These are phyloP conservation scores for Urocynchramus pylzowi DNA, from an alignment of 2,113 vertebrate genomes.

Conservation along the genomic window DNA sequence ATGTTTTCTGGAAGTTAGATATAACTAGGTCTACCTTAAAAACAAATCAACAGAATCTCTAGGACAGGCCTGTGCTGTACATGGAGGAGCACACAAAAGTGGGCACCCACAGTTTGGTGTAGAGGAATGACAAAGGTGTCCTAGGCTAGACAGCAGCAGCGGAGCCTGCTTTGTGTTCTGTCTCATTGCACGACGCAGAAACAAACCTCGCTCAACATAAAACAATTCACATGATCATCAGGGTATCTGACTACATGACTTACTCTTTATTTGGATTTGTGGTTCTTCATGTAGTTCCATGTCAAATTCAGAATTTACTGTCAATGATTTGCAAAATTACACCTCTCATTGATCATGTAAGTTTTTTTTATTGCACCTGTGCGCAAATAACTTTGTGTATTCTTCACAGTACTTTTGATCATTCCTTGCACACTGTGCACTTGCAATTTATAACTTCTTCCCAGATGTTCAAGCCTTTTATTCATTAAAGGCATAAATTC, in stretches of 20 bases:
- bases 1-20: not conserved
- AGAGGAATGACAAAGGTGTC: not conserved
- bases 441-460: not conserved
- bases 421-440: not conserved
- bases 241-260: not conserved
- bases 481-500: conserved; percentile 20
- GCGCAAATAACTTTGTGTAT: accelerated
- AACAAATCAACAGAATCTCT: not conserved
- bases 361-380: not conserved
- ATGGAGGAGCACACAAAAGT: not conserved
- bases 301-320: not conserved
- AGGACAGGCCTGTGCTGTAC: not conserved
- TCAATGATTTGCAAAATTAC: not conserved
- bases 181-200: not conserved
- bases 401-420: not conserved
- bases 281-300: not conserved
- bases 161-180: not conserved
- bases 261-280: not conserved
- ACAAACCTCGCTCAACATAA: not conserved
- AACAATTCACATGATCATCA: accelerated
- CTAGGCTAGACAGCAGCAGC: accelerated
- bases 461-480: not conserved
- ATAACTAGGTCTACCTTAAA: not conserved
- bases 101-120: not conserved
- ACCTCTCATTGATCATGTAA: not conserved